Evolutionary conservation across 2,888 invertebrate species (phyloP).

Genomic region (Melangyna quadrimaculata): DNA sequence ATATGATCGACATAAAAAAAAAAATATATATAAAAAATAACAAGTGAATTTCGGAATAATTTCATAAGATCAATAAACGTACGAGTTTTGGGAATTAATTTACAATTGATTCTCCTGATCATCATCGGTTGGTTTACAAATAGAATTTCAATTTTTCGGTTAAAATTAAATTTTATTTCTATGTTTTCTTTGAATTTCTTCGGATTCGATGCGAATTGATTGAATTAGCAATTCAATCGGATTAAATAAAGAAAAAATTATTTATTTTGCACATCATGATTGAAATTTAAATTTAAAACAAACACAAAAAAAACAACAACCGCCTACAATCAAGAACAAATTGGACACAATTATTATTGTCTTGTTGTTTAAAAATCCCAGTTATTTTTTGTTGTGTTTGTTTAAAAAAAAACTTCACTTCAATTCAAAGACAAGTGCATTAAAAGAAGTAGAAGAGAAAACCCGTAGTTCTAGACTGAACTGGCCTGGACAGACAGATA

Average conservation of each 20-base stretch:
- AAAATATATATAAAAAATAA: not conserved
- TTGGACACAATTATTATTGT: slow-evolving; percentile 25
- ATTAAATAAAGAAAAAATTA: slow-evolving; percentile 15
- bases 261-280: slow-evolving; percentile 41
- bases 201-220: not conserved
- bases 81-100: slow-evolving; percentile 7
- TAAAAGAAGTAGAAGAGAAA: not conserved
- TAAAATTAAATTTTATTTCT: slow-evolving; percentile 8
- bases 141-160: slow-evolving; percentile 17
- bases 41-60: slow-evolving; percentile 10
- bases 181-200: not conserved
- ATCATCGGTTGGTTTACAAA: not conserved
- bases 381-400: slow-evolving; percentile 22
- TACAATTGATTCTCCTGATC: not conserved
- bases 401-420: too few species aligned
- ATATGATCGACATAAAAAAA: slow-evolving; percentile 1
- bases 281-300: slow-evolving; percentile 20
- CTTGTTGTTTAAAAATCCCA: slow-evolving; percentile 40
- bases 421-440: slow-evolving; percentile 9
- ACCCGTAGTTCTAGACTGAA: too few species aligned
- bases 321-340: slow-evolving; percentile 31
- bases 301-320: not conserved
- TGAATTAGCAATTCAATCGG: slow-evolving; percentile 32
- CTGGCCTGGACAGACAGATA: not conserved
- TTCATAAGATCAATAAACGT: slow-evolving; percentile 1